Evolutionary conservation across 2,888 invertebrate species (phyloP).

Genomic region (Brachyptera putata): DNA sequence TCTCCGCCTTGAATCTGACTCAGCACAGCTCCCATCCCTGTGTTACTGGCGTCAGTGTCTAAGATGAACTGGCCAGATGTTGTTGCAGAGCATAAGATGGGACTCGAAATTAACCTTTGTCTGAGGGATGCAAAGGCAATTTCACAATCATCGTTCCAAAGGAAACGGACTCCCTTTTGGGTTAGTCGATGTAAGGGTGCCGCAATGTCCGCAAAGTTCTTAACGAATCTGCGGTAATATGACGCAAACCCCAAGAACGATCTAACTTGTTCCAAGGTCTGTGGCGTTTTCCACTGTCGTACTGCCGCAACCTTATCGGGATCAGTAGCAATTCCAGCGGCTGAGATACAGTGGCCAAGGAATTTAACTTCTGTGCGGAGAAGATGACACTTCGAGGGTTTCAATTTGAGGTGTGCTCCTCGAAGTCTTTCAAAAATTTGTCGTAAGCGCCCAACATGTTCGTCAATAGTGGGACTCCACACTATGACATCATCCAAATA

Average conservation of each 20-base stretch:
- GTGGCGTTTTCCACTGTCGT: not conserved
- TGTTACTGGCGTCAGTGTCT: slow-evolving; percentile 25
- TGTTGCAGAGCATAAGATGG: not conserved
- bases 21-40: slow-evolving; percentile 27
- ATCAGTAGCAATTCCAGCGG: not conserved
- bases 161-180: not conserved
- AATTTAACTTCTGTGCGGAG: not conserved
- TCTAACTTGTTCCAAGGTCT: not conserved
- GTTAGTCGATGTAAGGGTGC: not conserved
- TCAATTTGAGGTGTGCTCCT: not conserved
- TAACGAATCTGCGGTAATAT: slow-evolving; percentile 1
- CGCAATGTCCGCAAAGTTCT: not conserved
- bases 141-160: not conserved
- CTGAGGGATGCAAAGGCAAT: not conserved
- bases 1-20: too few relatives aligned
- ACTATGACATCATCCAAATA: slow-evolving; percentile 3
- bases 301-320: not conserved
- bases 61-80: not conserved
- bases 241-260: not conserved
- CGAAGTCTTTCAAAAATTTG: not conserved
- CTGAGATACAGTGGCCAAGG: not conserved
- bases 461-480: not conserved
- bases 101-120: not conserved
- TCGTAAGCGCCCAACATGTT: not conserved
- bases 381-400: not conserved